phyloP scores from a whole-genome alignment of 2,888 invertebrate species.

The Nephrotoma flavescens region DNA sequence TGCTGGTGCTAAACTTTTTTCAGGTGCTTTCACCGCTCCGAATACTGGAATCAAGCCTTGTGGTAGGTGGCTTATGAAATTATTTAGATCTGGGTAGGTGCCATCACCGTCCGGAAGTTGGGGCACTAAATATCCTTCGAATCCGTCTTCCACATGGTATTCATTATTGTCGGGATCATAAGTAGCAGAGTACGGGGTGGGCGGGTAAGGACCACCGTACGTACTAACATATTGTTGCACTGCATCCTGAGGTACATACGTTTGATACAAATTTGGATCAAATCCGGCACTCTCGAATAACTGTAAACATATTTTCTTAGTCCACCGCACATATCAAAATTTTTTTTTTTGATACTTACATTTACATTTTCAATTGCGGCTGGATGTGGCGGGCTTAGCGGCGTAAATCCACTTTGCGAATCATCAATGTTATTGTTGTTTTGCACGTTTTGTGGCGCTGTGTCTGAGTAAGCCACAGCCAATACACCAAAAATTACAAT shows the following conservation, averaged over 20 bases:
- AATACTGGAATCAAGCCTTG: neutral
- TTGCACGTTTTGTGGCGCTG: neutral
- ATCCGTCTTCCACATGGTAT: constrained; percentile 29
- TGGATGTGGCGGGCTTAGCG: neutral
- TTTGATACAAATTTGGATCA: constrained; percentile 21
- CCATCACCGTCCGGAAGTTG: constrained; percentile 12
- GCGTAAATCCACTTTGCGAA: neutral
- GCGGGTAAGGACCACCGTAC: constrained; percentile 20
- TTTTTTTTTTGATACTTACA: neutral
- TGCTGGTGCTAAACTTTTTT: neutral
- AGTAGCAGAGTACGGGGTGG: constrained; percentile 13
- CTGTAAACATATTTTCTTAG: constrained; percentile 7
- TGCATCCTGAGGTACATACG: constrained; percentile 24
- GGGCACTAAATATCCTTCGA: constrained; percentile 33
- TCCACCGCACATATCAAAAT: neutral
- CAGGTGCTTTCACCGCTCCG: neutral
- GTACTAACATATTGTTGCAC: constrained; percentile 28
- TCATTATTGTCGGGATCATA: constrained; percentile 17
- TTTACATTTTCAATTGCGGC: neutral
- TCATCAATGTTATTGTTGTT: neutral
- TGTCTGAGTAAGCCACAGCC: neutral
- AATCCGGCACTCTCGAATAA: constrained; percentile 18
- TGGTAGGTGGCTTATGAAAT: neutral
- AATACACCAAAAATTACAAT: neutral
- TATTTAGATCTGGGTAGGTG: neutral